Percentiles rank a stretch among this genome's conserved stretches.
Evolutionary conservation across 2,888 invertebrate species (phyloP).

Genomic region (Noctua janthina): DNA sequence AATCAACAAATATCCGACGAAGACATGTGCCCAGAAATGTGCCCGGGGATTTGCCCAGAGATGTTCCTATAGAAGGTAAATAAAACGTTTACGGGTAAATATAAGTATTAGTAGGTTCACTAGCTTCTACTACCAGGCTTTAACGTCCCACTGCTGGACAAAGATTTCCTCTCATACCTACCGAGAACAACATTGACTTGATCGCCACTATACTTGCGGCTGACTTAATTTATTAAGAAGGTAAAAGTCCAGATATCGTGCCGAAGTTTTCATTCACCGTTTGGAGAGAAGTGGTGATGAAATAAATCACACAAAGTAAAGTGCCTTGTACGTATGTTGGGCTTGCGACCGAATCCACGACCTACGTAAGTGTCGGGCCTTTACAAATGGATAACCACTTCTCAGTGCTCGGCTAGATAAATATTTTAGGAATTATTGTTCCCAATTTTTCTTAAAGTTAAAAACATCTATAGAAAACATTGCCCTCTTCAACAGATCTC

Average conservation of each 20-base stretch:
- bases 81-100: not conserved
- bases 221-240: not conserved
- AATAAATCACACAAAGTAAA: not conserved
- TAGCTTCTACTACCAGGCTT: not conserved
- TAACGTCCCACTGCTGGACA: not conserved
- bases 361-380: not conserved
- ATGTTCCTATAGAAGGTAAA: constrained; percentile 65
- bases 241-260: not conserved
- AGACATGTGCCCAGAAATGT: constrained; percentile 66
- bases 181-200: not conserved
- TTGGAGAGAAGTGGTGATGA: not conserved
- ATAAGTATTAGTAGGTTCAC: not conserved
- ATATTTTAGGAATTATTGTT: not conserved
- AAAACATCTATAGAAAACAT: not conserved
- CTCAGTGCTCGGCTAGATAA: not conserved
- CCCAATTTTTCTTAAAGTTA: not conserved
- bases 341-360: no score
- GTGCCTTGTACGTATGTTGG: not conserved
- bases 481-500: not conserved
- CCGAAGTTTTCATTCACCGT: not conserved
- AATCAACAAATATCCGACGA: constrained; percentile 55
- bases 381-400: not conserved
- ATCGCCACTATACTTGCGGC: not conserved
- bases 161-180: not conserved
- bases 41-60: constrained; percentile 53